Percentiles rank a stretch among this genome's conserved stretches.
Conservation (phyloP, 2,113 vertebrate genomes). For the Pseudolaguvia tuberculata region DNA sequence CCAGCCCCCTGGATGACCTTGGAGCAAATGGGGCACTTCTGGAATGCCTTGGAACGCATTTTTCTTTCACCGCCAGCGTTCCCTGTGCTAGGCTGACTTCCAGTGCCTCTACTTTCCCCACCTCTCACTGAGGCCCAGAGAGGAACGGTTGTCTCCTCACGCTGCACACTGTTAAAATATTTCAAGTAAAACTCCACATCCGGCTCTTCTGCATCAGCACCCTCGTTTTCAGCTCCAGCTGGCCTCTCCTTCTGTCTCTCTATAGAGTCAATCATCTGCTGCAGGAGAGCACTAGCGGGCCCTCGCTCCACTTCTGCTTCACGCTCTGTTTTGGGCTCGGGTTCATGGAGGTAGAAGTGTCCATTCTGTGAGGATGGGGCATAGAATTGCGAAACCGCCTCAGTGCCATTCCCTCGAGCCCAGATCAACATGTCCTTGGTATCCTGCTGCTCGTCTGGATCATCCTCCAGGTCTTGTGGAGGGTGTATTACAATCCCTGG, state of each 20-base stretch:
- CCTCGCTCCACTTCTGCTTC: constrained; percentile 72
- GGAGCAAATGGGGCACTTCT: constrained; percentile 98
- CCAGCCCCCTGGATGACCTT: constrained; percentile 91
- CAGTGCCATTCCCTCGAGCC: constrained; percentile 56
- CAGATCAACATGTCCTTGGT: constrained; percentile 41
- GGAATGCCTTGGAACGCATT: constrained; percentile 98
- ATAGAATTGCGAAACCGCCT: constrained; percentile 66
- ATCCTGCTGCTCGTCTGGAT: constrained; percentile 73
- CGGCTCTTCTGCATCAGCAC: constrained; percentile 80
- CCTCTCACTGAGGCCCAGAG: constrained; percentile 70
- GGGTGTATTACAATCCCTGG: constrained; percentile 58
- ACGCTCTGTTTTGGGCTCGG: constrained; percentile 68
- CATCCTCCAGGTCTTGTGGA: constrained; percentile 73
- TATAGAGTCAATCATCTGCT: constrained; percentile 92
- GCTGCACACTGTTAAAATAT: constrained; percentile 84
- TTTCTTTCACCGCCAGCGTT: constrained; percentile 76
- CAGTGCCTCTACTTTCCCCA: constrained; percentile 30
- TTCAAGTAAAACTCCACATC: constrained; percentile 99
- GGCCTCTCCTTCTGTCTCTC: constrained; percentile 70
- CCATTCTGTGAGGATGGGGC: constrained; percentile 80
- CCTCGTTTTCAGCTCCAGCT: constrained; percentile 71
- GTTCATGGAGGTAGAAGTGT: constrained; percentile 71
- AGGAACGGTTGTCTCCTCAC: constrained; percentile 73
- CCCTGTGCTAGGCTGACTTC: constrained; percentile 46
- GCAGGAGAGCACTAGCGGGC: constrained; percentile 86